phyloP scores from a whole-genome alignment of 1,140 invertebrate species.

The Tribolium castaneum region DNA sequence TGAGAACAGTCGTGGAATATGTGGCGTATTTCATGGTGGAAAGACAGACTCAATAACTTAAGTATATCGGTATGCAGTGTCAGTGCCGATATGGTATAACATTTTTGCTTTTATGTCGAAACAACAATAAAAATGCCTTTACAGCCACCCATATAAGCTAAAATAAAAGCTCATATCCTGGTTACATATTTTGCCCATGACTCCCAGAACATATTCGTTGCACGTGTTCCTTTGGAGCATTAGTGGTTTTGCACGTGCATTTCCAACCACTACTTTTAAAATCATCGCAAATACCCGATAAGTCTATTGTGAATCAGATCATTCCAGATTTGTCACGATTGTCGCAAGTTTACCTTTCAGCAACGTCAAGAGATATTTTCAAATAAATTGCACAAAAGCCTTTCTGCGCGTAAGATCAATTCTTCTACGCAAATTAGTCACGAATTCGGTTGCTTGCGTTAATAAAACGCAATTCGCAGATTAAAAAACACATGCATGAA shows the following conservation, averaged over 20 bases:
- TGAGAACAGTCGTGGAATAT: conserved; percentile 6
- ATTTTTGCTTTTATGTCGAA: conserved; percentile 48
- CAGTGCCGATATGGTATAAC: conserved; percentile 44
- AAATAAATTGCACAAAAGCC: background rate
- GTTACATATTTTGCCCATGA: conserved; percentile 47
- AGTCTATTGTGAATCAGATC: conserved; percentile 20
- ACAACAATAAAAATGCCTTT: conserved; percentile 46
- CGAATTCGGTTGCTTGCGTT: background rate
- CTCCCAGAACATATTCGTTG: conserved; percentile 39
- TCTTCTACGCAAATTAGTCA: background rate
- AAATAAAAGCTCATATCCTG: conserved; percentile 42
- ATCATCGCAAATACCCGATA: conserved; percentile 16
- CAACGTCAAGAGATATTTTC: background rate
- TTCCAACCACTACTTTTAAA: conserved; percentile 3
- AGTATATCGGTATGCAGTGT: conserved; percentile 45
- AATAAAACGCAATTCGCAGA: background rate
- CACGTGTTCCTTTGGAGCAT: conserved; percentile 31
- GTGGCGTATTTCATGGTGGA: conserved; percentile 25
- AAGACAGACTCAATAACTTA: conserved; percentile 25
- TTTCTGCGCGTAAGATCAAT: background rate
- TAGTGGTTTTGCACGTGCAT: conserved; percentile 34
- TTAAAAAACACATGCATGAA: background rate
- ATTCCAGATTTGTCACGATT: conserved; percentile 19
- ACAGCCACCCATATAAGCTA: conserved; percentile 42
- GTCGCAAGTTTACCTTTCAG: background rate